phyloP scores from a whole-genome alignment of 2,113 vertebrate genomes.

The Amphiprion percula region DNA sequence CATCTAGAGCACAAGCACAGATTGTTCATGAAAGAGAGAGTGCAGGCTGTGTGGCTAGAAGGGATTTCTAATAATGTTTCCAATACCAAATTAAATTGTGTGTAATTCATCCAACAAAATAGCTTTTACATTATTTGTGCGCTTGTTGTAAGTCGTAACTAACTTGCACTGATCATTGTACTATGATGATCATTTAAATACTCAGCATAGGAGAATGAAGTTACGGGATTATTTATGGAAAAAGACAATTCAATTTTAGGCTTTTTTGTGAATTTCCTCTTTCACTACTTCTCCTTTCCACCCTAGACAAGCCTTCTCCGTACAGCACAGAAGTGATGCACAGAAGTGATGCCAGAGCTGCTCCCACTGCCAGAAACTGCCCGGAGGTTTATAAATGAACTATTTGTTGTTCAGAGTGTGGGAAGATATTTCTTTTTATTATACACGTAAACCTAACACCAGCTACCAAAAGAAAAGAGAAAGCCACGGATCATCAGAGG shows the following conservation, averaged over 20 bases:
- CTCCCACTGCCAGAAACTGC: slow-evolving; percentile 58
- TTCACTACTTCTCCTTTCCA: slow-evolving; percentile 3
- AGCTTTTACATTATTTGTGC: slow-evolving; percentile 6
- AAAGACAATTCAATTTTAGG: background rate
- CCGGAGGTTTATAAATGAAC: slow-evolving; percentile 67
- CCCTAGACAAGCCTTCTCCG: slow-evolving; percentile 17
- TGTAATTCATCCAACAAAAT: background rate
- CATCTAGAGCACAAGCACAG: slow-evolving; percentile 69
- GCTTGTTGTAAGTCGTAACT: background rate
- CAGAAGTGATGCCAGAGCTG: slow-evolving; percentile 50
- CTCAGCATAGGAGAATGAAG: background rate
- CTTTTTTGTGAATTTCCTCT: slow-evolving; percentile 11
- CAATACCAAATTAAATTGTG: slow-evolving; percentile 4
- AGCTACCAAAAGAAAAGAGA: slow-evolving; percentile 26
- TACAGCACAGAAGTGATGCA: slow-evolving; percentile 46
- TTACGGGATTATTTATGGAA: background rate
- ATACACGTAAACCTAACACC: slow-evolving; percentile 56
- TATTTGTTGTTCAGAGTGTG: slow-evolving; percentile 70
- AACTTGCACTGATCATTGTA: background rate
- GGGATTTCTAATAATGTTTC: background rate
- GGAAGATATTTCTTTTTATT: slow-evolving; percentile 69
- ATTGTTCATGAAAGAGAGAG: background rate
- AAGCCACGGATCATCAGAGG: slow-evolving; percentile 58
- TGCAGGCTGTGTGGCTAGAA: background rate
- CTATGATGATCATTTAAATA: background rate